Evolutionary conservation across 2,113 vertebrate species (phyloP), one percentile per base, ranked within the genome.

Genomic region (Pseudopodoces humilis): DNA sequence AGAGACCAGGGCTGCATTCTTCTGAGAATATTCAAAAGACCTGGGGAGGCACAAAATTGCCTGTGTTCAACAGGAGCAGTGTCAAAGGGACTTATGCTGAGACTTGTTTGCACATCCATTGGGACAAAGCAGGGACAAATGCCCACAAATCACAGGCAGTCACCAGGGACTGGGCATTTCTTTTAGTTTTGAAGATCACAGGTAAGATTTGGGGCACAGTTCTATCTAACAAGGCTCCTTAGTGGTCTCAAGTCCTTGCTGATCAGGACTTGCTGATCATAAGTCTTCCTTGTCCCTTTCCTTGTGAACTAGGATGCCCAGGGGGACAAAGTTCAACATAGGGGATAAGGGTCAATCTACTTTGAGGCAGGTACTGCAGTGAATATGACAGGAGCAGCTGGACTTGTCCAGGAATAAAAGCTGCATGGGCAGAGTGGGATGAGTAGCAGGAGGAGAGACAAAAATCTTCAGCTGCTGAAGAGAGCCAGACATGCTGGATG

Each of bases 1-100:
- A 13, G 98, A 96, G 21, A 98, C 77, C 17, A 98, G 97, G 37
- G 98, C 39, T 27, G 75, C 84, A 86, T 86, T 93, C 85, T 84
- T 96, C 86, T 96, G 95, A 27, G 94, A 96, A 35, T 24, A 84
- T 20, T 97, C 96, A 56, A 91, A 94, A 59, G 94, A 93, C 80
- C 97, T 98, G 44, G 17, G 58, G 55, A 93, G n/a, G 41, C 25
- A 81, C 33, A 79, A 47, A 76, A 64, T 70, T 58, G 31, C 41
- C 67, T 31, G 22, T 37, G 31, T 64, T 95, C 27, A 83, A 47
- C 25, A 81, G n/a, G 10, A 20, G 47, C 84, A 71, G 25, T 11
- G 46, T 44, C 74, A 89, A 64, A 37, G 37, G 24, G 43, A 23
- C 52, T 55, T 63, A 5, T 12, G 30, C 50, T 53, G 75, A 90